Evolutionary conservation across 2,797 vertebrate genomes (phyloP).

Genomic region (Falco berigora): DNA sequence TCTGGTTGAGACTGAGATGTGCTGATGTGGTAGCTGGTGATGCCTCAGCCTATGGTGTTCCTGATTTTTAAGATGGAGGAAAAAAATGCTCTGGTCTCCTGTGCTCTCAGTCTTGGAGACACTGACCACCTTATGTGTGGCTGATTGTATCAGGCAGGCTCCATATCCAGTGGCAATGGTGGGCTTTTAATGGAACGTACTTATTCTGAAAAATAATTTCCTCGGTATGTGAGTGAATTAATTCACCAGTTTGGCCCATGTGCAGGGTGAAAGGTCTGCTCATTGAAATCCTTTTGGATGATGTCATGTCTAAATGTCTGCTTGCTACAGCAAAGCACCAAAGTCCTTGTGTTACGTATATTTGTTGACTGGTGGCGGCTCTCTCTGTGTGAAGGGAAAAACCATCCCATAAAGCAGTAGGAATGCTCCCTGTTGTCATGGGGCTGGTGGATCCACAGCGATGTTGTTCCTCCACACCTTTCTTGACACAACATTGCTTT

Average conservation of each 20-base stretch:
- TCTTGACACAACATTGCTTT: background rate
- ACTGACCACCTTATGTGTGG: fast-evolving
- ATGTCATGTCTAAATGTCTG: constrained; percentile 59
- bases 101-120: fast-evolving
- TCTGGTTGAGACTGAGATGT: background rate
- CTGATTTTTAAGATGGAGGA: background rate
- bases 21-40: background rate
- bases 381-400: background rate
- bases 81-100: background rate
- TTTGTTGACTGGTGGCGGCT: background rate
- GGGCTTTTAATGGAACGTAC: background rate
- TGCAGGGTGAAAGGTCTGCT: background rate
- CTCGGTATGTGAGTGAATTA: background rate
- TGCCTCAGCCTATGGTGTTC: fast-evolving
- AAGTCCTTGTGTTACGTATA: background rate
- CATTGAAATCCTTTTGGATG: constrained; percentile 49
- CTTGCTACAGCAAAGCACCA: constrained; percentile 46
- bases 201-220: constrained; percentile 37
- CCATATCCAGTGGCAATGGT: background rate
- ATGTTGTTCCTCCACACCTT: background rate
- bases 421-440: background rate
- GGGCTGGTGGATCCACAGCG: background rate
- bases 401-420: fast-evolving
- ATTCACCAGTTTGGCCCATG: background rate
- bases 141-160: background rate